phyloP scores from a whole-genome alignment of 1,140 invertebrate genomes.

The Nephila pilipes region DNA sequence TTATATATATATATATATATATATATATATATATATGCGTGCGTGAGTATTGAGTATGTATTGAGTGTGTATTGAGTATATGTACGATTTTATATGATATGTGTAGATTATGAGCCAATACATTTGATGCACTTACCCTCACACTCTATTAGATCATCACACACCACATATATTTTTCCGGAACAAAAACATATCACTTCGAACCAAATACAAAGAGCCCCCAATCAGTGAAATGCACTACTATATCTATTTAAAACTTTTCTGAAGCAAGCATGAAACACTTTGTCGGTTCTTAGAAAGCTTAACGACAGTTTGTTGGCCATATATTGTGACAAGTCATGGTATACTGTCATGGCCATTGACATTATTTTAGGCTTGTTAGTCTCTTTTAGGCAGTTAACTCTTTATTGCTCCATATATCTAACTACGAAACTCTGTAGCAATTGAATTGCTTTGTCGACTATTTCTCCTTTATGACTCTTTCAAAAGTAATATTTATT shows the following conservation, averaged over 20 bases:
- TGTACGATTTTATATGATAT: too few relatives aligned
- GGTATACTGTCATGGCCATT: conserved; percentile 3
- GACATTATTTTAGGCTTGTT: conserved; percentile 13
- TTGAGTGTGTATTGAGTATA: too few relatives aligned
- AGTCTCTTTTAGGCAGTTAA: background rate
- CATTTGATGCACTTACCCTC: too few relatives aligned
- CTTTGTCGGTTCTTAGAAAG: background rate
- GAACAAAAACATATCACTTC: background rate
- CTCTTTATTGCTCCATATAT: background rate
- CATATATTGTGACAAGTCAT: background rate
- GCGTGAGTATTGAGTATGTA: too few relatives aligned
- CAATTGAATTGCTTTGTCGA: background rate
- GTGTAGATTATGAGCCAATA: too few relatives aligned
- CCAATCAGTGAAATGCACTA: background rate
- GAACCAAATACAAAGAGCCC: background rate
- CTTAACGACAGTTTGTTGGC: conserved; percentile 21
- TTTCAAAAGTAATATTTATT: background rate
- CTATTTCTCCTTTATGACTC: background rate
- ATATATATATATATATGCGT: too few relatives aligned
- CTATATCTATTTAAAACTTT: background rate
- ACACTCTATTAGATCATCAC: too few relatives aligned
- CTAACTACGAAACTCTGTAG: background rate
- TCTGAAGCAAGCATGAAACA: background rate
- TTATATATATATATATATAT: too few relatives aligned
- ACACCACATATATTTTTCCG: too few relatives aligned